Evolutionary conservation across 2,888 invertebrate genomes (phyloP).

Genomic region (Drosophila ezoana): DNA sequence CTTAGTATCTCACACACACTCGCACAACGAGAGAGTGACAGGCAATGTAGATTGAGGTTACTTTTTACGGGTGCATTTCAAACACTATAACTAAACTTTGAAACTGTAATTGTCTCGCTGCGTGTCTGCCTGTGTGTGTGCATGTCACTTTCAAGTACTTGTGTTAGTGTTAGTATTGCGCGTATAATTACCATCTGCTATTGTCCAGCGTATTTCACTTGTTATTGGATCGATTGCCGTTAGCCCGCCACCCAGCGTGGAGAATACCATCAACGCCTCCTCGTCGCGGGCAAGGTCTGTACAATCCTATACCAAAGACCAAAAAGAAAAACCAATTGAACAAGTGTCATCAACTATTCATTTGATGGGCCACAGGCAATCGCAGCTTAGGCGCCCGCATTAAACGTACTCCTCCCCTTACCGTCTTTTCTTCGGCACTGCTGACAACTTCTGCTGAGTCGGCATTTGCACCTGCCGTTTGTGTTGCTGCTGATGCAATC

Average conservation of each 20-base stretch:
- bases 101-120: conserved; percentile 12
- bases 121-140: conserved; percentile 7
- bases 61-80: conserved; percentile 42
- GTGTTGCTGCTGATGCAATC: conserved; percentile 73
- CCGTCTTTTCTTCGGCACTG: conserved; percentile 66
- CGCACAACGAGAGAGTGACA: conserved; percentile 22
- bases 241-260: conserved; percentile 96
- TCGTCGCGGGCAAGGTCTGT: conserved; percentile 90
- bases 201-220: conserved; percentile 95
- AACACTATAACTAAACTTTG: conserved; percentile 15
- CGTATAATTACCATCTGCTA: conserved; percentile 91
- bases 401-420: conserved; percentile 33
- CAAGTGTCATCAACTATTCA: conserved; percentile 37
- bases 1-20: conserved; percentile 44
- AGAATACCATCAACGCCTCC: conserved; percentile 92
- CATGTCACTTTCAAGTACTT: background rate
- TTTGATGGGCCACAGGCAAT: conserved; percentile 1
- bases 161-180: conserved; percentile 6
- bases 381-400: conserved; percentile 25
- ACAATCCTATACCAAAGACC: conserved; percentile 82
- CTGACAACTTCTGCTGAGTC: conserved; percentile 78
- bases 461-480: conserved; percentile 41
- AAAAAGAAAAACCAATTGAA: conserved; percentile 34
- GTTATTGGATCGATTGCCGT: conserved; percentile 94
- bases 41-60: conserved; percentile 48